phyloP scores from a whole-genome alignment of 1,140 invertebrate species.

The Cherax destructor region DNA sequence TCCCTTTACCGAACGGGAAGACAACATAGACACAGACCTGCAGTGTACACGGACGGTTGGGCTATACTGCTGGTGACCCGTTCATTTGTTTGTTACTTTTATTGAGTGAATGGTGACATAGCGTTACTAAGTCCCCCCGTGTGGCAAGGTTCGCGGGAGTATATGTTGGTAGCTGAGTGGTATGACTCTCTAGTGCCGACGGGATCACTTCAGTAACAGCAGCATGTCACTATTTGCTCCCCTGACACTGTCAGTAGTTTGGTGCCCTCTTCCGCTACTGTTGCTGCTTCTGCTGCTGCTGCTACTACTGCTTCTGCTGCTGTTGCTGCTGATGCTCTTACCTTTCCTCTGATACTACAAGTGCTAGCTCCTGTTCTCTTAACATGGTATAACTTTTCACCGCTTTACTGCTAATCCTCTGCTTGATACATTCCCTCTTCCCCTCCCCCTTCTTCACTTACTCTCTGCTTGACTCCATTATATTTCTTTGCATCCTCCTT shows the following conservation, averaged over 20 bases:
- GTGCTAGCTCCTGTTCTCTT: not conserved
- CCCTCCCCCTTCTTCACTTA: not conserved
- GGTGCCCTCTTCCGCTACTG: not conserved
- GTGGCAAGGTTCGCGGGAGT: not conserved
- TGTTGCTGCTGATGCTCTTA: not conserved
- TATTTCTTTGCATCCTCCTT: not conserved
- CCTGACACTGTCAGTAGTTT: constrained; percentile 23
- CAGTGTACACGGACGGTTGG: constrained; percentile 13
- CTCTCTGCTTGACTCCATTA: not conserved
- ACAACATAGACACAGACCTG: not conserved
- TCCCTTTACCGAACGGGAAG: not conserved
- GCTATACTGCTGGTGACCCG: constrained; percentile 22
- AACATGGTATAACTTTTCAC: not conserved
- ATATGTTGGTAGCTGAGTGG: not conserved
- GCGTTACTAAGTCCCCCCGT: not conserved
- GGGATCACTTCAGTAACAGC: not conserved
- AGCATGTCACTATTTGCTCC: constrained; percentile 28
- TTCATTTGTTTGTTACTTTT: constrained; percentile 29
- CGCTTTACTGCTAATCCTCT: not conserved
- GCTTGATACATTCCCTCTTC: no score
- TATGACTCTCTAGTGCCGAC: not conserved
- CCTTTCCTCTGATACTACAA: not conserved
- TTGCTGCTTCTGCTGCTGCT: not conserved
- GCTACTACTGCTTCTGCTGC: not conserved
- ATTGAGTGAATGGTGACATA: constrained; percentile 42